Conservation (phyloP, 2,797 vertebrate genomes). For the Naso thynnoides region DNA sequence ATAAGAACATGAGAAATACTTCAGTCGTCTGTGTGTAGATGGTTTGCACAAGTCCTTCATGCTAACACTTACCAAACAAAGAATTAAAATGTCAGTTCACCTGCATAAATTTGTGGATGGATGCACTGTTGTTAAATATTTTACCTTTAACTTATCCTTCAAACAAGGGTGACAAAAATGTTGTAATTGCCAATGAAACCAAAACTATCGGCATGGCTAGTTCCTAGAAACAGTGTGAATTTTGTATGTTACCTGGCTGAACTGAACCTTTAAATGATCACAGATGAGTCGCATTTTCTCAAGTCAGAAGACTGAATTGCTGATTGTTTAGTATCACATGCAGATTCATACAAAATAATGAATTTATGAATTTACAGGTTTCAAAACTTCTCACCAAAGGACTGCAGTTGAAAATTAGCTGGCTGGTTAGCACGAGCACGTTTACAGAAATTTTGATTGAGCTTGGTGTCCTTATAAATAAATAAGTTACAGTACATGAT, state of each 20-base stretch:
- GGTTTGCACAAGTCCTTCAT: not conserved
- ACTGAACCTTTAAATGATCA: not conserved
- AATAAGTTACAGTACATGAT: too few species aligned
- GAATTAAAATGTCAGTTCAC: not conserved
- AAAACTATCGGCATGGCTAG: not conserved
- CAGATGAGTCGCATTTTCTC: not conserved
- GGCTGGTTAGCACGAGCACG: too few species aligned
- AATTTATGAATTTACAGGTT: too few species aligned
- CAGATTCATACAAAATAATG: not conserved
- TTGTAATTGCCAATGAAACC: not conserved
- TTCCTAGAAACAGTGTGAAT: not conserved
- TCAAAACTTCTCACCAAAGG: too few species aligned
- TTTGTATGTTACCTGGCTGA: not conserved
- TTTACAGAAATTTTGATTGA: too few species aligned
- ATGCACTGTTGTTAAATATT: not conserved
- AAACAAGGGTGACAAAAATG: too few species aligned
- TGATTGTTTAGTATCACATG: not conserved
- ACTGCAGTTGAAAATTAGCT: too few species aligned
- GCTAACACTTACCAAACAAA: not conserved
- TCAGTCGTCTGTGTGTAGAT: not conserved
- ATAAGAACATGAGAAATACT: not conserved
- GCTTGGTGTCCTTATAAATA: too few species aligned
- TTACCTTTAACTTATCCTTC: not conserved
- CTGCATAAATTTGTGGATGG: not conserved
- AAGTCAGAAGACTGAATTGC: not conserved